These are phyloP conservation scores for Microctonus aethiopoides DNA, from an alignment of 2,888 invertebrate genomes.

Conservation along the genomic window DNA sequence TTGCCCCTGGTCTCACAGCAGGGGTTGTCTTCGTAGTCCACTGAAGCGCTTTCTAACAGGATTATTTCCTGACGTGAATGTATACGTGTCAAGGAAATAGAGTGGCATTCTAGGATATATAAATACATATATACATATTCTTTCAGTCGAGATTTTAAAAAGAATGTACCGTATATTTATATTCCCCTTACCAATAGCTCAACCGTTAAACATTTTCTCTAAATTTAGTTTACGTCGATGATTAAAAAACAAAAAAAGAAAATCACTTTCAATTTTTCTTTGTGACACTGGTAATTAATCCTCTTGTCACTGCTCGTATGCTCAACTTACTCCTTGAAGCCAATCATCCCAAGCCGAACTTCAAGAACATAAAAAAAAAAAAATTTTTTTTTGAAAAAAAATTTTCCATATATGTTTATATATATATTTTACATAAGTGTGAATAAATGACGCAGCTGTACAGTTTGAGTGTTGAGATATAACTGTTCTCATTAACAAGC, in stretches of 20 bases:
- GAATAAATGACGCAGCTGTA: neutral
- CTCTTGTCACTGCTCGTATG: conserved; percentile 9
- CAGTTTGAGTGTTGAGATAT: neutral
- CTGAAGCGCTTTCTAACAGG: conserved; percentile 62
- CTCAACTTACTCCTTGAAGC: neutral
- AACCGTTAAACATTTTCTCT: neutral
- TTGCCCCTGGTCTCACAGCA: conserved; percentile 50
- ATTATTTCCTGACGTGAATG: conserved; percentile 63
- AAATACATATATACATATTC: too few species aligned
- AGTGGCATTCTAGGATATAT: conserved; percentile 57
- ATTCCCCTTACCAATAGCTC: neutral
- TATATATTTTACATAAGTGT: too few species aligned
- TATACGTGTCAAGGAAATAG: conserved; percentile 65
- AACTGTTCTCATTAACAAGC: neutral
- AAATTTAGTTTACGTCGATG: neutral
- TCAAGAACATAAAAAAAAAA: conserved; percentile 29
- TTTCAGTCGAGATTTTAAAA: conserved; percentile 31
- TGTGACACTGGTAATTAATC: conserved; percentile 39
- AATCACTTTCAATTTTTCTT: conserved; percentile 22
- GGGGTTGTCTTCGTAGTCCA: conserved; percentile 54
- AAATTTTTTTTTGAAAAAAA: neutral
- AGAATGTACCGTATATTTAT: neutral
- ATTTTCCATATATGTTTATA: neutral
- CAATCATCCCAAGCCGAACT: conserved; percentile 46
- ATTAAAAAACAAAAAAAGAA: neutral